A percentile compares a stretch with the other conserved stretches of the same genome.
These are phyloP conservation scores for Caenorhabditis sp. DNA, from an alignment of 2,888 invertebrate species.

Conservation along the genomic window DNA sequence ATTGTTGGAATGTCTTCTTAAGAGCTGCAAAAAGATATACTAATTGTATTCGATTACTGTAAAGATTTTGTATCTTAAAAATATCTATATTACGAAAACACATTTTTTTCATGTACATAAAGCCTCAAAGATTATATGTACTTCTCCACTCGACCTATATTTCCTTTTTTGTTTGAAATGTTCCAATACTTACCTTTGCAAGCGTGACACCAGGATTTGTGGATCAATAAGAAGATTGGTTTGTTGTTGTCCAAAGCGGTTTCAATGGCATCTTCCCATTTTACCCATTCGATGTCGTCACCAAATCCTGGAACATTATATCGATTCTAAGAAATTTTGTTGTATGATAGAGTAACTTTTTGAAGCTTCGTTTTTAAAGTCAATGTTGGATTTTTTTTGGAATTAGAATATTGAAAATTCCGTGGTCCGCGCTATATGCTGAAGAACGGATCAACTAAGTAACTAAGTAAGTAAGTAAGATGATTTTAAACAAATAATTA, in stretches of 20 bases:
- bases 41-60: too few species aligned
- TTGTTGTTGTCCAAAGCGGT: slow-evolving; percentile 69
- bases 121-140: too few species aligned
- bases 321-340: background rate
- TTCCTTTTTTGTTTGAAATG: background rate
- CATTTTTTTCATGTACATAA: too few species aligned
- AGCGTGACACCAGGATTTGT: slow-evolving; percentile 74
- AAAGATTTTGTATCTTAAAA: background rate
- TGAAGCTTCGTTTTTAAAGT: background rate
- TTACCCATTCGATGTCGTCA: slow-evolving; percentile 70
- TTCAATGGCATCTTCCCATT: slow-evolving; percentile 70
- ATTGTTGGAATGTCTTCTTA: slow-evolving; percentile 70
- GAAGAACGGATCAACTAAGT: background rate
- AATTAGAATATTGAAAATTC: background rate
- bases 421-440: too few species aligned
- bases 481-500: background rate
- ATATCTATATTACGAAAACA: too few species aligned
- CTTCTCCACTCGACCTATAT: background rate
- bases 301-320: slow-evolving; percentile 61
- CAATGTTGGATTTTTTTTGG: background rate
- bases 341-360: background rate
- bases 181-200: slow-evolving; percentile 70
- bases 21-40: slow-evolving; percentile 56
- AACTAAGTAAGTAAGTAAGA: background rate
- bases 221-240: slow-evolving; percentile 73